Conservation (phyloP, 2,113 vertebrate genomes). For the Cettia cetti region DNA sequence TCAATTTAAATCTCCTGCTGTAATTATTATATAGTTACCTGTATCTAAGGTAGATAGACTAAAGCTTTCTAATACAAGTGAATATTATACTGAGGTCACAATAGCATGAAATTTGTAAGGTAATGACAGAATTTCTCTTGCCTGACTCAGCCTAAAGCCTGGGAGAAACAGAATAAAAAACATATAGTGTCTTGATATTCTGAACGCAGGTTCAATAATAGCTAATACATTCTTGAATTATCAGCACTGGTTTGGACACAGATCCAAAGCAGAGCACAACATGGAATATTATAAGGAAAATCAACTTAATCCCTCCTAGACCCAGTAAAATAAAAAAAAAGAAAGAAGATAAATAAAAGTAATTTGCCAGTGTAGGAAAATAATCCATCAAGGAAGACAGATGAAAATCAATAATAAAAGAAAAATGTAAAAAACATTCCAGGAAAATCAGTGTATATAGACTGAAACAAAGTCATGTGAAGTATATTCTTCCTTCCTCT, state of each 20-base stretch:
- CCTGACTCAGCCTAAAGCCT: not conserved
- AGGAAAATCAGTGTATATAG: not conserved
- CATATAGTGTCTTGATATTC: not conserved
- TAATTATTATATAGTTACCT: too few relatives aligned
- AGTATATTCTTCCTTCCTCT: conserved; percentile 45
- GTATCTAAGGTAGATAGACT: too few relatives aligned
- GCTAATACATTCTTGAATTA: not conserved
- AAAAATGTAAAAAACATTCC: not conserved
- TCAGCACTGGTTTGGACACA: not conserved
- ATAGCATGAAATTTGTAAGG: not conserved
- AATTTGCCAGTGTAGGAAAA: not conserved
- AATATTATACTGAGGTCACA: not conserved
- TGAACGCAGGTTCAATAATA: not conserved
- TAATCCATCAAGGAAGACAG: not conserved
- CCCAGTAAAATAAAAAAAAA: not conserved
- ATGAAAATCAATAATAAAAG: not conserved
- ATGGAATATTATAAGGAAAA: not conserved
- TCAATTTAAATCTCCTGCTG: too few relatives aligned
- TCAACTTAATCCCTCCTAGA: not conserved
- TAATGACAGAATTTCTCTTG: not conserved
- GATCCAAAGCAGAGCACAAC: not conserved
- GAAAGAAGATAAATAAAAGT: not conserved
- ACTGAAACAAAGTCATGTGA: conserved; percentile 30
- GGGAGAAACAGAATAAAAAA: not conserved
- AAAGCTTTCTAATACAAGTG: too few relatives aligned